Conservation (phyloP, 2,888 invertebrate genomes). For the Alviniconcha strummeri region DNA sequence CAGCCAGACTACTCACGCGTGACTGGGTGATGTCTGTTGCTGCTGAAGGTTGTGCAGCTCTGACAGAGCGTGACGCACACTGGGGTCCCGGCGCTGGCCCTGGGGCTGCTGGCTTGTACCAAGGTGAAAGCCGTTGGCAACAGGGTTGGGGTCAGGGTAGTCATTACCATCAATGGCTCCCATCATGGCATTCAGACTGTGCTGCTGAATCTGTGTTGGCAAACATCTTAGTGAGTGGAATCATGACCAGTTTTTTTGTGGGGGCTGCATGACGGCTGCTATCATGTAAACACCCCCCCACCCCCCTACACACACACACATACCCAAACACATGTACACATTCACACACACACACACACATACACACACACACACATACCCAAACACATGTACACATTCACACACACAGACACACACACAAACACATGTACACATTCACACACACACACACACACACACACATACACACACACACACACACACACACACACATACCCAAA, state of each 20-base stretch:
- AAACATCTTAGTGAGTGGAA: not conserved
- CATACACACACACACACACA: conserved; percentile 17
- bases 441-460: no score
- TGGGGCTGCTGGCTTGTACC: not conserved
- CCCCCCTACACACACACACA: not conserved
- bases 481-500: conserved; percentile 8
- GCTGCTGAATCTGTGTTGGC: conserved; percentile 61
- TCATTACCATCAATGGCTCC: conserved; percentile 57
- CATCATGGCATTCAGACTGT: conserved; percentile 68
- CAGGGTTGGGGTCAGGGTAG: conserved; percentile 19
- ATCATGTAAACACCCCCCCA: not conserved
- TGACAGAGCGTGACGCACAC: conserved; percentile 48
- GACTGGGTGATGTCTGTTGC: conserved; percentile 10
- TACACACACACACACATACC: no score
- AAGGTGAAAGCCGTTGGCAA: conserved; percentile 12
- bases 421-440: no score
- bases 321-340: conserved; percentile 20
- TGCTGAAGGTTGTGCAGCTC: conserved; percentile 58
- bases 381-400: no score
- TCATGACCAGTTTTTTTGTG: not conserved
- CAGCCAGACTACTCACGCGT: not conserved
- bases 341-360: conserved; percentile 23
- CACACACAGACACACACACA: no score
- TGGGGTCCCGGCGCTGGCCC: not conserved
- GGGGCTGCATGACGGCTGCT: not conserved